Evolutionary conservation across 2,888 invertebrate species (phyloP).

Genomic region (Campoplex capitator): DNA sequence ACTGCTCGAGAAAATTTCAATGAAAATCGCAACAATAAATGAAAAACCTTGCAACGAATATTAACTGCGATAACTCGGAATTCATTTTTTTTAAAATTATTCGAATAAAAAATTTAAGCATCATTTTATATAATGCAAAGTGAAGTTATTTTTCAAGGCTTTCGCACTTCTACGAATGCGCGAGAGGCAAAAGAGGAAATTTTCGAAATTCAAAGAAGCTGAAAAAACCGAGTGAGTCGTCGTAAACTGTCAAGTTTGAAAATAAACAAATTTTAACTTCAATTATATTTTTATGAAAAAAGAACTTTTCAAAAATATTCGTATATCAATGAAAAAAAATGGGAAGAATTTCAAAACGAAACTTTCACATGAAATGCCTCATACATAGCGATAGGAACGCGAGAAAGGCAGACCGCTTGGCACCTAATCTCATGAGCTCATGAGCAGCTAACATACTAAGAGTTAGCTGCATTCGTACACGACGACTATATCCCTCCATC

Average conservation of each 20-base stretch:
- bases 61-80: no score
- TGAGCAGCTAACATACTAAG: slow-evolving; percentile 17
- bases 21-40: no score
- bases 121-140: no score
- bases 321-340: background rate
- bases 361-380: slow-evolving; percentile 50
- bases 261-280: background rate
- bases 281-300: background rate
- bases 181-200: no score
- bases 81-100: no score
- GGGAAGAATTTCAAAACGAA: background rate
- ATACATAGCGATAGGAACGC: slow-evolving; percentile 43
- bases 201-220: no score
- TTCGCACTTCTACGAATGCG: no score
- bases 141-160: no score
- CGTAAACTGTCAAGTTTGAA: background rate
- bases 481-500: slow-evolving; percentile 30
- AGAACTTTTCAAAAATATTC: background rate
- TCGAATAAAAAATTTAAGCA: no score
- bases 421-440: slow-evolving; percentile 73
- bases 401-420: slow-evolving; percentile 80
- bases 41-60: no score
- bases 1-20: background rate
- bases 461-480: slow-evolving; percentile 38
- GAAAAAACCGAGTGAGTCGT: background rate